Percentiles rank a stretch among this genome's conserved stretches.
These are phyloP conservation scores for Drosophila percnosoma DNA, from an alignment of 2,888 invertebrate genomes.

Conservation along the genomic window DNA sequence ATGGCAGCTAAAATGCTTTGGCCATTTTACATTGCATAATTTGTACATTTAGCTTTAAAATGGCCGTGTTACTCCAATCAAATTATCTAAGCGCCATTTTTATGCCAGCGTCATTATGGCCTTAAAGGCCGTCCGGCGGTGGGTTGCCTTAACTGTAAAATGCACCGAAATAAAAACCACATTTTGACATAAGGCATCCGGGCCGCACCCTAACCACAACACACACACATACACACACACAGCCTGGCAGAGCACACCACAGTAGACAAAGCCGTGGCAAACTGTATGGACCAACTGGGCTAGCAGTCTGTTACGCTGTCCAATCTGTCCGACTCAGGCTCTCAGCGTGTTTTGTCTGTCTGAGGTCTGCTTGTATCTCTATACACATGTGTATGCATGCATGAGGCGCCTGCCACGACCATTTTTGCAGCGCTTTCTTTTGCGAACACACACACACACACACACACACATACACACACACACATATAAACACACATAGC, in stretches of 20 bases:
- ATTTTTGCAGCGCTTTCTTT: constrained; percentile 65
- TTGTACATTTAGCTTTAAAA: neutral
- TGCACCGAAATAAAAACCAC: constrained; percentile 74
- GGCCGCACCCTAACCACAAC: constrained; percentile 53
- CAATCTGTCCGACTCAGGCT: constrained; percentile 40
- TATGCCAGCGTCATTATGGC: neutral
- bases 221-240: constrained; percentile 1
- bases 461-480: neutral
- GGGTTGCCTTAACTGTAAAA: constrained; percentile 54
- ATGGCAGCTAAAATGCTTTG: neutral
- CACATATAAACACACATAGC: neutral
- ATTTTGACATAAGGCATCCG: constrained; percentile 73
- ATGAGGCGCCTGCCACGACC: constrained; percentile 65
- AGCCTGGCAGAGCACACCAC: constrained; percentile 9
- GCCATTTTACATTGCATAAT: neutral
- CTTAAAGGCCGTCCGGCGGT: constrained; percentile 30
- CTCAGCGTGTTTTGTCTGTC: constrained; percentile 40
- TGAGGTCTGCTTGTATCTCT: constrained; percentile 47
- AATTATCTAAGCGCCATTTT: constrained; percentile 18
- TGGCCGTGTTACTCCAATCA: constrained; percentile 4
- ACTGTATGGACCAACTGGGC: constrained; percentile 62
- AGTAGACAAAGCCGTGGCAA: constrained; percentile 60
- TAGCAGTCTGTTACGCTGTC: constrained; percentile 32
- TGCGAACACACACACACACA: neutral
- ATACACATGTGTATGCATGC: constrained; percentile 18